Evolutionary conservation across 2,888 invertebrate species (phyloP), one percentile per base, ranked within the genome.

Genomic region (Sinhomidia bicolor): DNA sequence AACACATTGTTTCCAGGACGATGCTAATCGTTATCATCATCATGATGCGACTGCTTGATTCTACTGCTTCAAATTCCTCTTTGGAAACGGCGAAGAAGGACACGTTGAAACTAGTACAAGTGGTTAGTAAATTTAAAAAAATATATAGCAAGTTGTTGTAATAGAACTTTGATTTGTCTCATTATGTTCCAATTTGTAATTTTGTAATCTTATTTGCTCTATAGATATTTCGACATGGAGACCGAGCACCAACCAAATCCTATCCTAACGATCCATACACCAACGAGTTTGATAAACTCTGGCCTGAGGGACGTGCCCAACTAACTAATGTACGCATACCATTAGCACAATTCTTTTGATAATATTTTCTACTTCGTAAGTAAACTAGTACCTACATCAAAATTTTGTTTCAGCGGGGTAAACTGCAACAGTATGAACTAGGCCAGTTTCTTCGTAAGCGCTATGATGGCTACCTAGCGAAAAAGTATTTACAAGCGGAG

Each of bases 251-350:
- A 0, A 95, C 95, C 3, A 93, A 94, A 26, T 95, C 95, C 1
- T 98, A 97, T 93, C 96, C 96, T 12, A 97, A 95, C 93, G 98
- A 98, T 94, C 97, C 97, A 0, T 95, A 97, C 93, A 95, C 95
- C 89, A 94, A 96, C 90, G 95, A 93, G 71, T 93, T 96, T 62
- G 62, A 80, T 92, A 94, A 95, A 81, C 91, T 92, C 29, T 98
- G 98, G 98, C 96, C 96, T 3, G 96, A 96, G 92, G 98, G 98
- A 62, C 95, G 95, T 93, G 97, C 97, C 6, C 95, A 97, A 80
- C 94, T 98, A 29, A 97, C 97, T n/a, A 96, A 96, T 94, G 97
- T 97, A 94, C 94, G 94, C 14, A 36, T 36, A 6, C 5, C 36
- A 36, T n/a, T n/a, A n/a, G 44, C 14, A 47, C 44, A n/a, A n/a